Evolutionary conservation across 2,113 vertebrate species (phyloP).

Genomic region (Dermatemys mawii): DNA sequence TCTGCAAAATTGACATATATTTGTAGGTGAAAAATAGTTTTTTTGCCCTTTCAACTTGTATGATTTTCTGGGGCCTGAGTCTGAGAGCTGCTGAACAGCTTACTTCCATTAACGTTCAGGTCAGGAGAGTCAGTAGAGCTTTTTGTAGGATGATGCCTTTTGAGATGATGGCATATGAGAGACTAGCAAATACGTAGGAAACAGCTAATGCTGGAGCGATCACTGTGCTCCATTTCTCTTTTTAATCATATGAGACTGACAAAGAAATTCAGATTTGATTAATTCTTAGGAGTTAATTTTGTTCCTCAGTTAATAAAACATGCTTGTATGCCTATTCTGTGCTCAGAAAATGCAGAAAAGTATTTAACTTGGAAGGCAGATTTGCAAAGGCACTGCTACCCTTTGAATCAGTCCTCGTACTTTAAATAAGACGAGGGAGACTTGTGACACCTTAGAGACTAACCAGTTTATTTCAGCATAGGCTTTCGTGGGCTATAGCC

Average conservation of each 20-base stretch:
- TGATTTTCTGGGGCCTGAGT: not conserved
- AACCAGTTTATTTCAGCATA: no score
- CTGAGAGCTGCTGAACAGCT: not conserved
- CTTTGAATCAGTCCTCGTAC: not conserved
- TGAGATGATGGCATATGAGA: not conserved
- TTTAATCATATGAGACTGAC: not conserved
- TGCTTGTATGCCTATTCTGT: accelerated
- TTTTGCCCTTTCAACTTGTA: not conserved
- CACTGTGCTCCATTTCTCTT: not conserved
- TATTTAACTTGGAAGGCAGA: not conserved
- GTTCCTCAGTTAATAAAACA: not conserved
- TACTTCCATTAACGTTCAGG: not conserved
- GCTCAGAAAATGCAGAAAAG: not conserved
- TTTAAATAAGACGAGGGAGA: no score
- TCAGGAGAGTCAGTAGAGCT: not conserved
- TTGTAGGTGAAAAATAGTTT: not conserved
- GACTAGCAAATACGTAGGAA: not conserved
- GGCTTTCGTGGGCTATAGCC: no score
- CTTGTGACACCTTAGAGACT: no score
- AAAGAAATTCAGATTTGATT: not conserved
- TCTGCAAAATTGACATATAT: not conserved
- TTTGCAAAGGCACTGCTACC: accelerated
- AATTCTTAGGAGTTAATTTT: not conserved
- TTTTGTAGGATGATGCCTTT: not conserved
- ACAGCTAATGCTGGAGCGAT: not conserved